Percentiles rank a stretch among this genome's conserved stretches.
These are phyloP conservation scores for Dryobotodes eremita DNA, from an alignment of 2,888 invertebrate genomes.

Conservation along the genomic window DNA sequence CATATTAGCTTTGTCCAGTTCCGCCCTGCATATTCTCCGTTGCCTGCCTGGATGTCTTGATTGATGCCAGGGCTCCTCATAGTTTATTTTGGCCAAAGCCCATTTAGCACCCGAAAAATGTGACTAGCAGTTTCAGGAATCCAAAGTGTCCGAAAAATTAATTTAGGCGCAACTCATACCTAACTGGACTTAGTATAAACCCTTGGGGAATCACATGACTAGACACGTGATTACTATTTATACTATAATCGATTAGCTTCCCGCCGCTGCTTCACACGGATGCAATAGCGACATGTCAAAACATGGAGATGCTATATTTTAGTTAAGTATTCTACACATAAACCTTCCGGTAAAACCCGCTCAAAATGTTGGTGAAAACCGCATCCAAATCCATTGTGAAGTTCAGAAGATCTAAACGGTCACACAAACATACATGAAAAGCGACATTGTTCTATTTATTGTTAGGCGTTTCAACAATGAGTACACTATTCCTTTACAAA, in stretches of 20 bases:
- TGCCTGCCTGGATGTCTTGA: no score
- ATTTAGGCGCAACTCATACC: background rate
- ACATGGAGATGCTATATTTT: background rate
- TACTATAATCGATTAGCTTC: background rate
- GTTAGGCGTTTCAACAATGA: no score
- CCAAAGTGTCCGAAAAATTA: no score
- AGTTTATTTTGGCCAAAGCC: background rate
- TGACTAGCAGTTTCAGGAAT: no score
- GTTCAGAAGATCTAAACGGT: background rate
- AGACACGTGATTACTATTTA: constrained; percentile 1
- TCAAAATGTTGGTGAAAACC: background rate
- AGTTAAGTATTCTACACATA: background rate
- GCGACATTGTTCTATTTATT: background rate
- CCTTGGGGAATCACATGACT: constrained; percentile 24
- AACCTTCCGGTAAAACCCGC: no score
- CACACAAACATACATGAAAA: background rate
- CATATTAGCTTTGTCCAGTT: background rate
- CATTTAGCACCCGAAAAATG: background rate
- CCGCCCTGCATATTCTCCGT: no score
- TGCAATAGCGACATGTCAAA: background rate
- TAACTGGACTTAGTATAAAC: constrained; percentile 10
- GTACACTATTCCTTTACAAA: no score
- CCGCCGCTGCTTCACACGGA: background rate
- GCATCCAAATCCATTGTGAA: background rate
- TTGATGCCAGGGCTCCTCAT: no score